These are phyloP conservation scores for Hydriomena furcata DNA, from an alignment of 2,888 invertebrate species.

Conservation along the genomic window DNA sequence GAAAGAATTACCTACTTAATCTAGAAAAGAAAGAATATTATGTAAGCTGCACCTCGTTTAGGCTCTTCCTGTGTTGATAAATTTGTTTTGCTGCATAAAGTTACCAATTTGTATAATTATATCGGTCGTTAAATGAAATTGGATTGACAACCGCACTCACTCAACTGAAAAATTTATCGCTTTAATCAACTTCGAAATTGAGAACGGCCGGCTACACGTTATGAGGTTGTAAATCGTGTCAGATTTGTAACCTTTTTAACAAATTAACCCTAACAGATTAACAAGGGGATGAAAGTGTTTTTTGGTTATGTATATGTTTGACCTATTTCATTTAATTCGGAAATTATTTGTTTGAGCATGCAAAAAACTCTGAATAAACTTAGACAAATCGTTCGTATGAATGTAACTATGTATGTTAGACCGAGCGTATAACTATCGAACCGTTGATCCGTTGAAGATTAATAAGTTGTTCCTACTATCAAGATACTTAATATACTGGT, in stretches of 20 bases:
- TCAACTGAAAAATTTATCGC: conserved; percentile 35
- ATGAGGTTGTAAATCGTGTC: conserved; percentile 20
- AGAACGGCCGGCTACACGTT: conserved; percentile 8
- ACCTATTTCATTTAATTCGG: background rate
- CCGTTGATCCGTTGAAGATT: no score
- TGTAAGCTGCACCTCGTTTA: no score
- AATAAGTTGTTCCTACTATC: no score
- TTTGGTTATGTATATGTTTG: background rate
- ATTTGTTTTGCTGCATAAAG: background rate
- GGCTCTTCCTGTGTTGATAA: no score
- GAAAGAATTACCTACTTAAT: no score
- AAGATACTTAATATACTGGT: no score
- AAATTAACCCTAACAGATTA: conserved; percentile 14
- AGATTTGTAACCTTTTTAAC: conserved; percentile 21
- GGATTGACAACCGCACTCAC: conserved; percentile 13
- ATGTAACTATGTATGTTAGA: no score
- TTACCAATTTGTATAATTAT: background rate
- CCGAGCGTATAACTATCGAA: no score
- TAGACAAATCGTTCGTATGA: no score
- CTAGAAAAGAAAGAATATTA: no score
- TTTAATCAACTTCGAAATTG: conserved; percentile 37
- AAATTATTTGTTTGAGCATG: no score
- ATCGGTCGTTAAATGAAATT: conserved; percentile 4
- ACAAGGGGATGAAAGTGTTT: conserved; percentile 7
- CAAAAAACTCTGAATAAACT: no score